Percentiles rank a stretch among this genome's conserved stretches.
These are phyloP conservation scores for Rhinogobio ventralis DNA, from an alignment of 2,797 vertebrate genomes.

Conservation along the genomic window DNA sequence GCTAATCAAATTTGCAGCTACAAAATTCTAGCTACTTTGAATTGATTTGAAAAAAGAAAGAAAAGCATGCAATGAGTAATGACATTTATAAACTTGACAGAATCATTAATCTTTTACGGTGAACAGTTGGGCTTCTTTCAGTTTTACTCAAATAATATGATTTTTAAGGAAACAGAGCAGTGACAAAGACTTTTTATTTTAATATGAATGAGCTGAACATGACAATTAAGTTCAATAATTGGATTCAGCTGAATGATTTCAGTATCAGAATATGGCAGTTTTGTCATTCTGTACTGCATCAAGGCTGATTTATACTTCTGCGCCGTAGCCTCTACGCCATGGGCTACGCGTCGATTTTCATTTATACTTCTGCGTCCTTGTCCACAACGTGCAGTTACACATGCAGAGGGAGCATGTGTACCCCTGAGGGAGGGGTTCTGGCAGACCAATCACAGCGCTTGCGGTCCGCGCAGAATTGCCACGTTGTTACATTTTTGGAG, in stretches of 20 bases:
- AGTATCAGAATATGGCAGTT: conserved; percentile 3
- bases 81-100: conserved; percentile 7
- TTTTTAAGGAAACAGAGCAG: conserved; percentile 4
- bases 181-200: conserved; percentile 18
- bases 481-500: too few species aligned
- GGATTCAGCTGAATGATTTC: conserved; percentile 8
- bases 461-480: too few species aligned
- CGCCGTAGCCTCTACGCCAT: too few species aligned
- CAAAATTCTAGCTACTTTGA: conserved; percentile 5
- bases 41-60: not conserved
- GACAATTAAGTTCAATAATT: not conserved
- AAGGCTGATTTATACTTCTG: too few species aligned
- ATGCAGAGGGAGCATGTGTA: too few species aligned
- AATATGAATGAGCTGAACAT: conserved; percentile 7
- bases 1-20: conserved; percentile 41
- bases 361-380: too few species aligned
- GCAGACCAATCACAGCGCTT: too few species aligned
- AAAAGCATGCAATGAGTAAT: conserved; percentile 26
- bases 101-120: conserved; percentile 16
- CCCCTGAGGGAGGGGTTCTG: too few species aligned
- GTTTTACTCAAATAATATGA: not conserved
- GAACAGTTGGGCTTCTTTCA: conserved; percentile 24
- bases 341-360: too few species aligned
- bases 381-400: too few species aligned
- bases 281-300: not conserved